Conservation (phyloP, 2,113 vertebrate genomes). For the Gobiocypris rarus region DNA sequence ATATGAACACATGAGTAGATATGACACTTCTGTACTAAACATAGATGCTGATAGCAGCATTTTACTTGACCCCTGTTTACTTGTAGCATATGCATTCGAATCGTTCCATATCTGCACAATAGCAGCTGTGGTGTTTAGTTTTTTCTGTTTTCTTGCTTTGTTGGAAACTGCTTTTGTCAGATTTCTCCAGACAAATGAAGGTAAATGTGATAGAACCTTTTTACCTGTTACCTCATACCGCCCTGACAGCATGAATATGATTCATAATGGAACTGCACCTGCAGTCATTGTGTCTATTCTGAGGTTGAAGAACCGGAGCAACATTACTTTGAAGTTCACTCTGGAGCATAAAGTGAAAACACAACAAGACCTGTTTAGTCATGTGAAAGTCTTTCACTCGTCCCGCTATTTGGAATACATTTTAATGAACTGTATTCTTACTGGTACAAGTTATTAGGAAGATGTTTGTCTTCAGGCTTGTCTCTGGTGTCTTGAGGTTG, state of each 20-base stretch:
- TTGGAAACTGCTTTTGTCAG: slow-evolving; percentile 18
- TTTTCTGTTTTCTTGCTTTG: slow-evolving; percentile 17
- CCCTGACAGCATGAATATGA: slow-evolving; percentile 41
- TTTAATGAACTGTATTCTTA: background rate
- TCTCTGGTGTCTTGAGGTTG: background rate
- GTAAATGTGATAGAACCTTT: slow-evolving; percentile 27
- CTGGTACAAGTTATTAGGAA: background rate
- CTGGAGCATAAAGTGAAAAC: slow-evolving; percentile 21
- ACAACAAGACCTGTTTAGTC: slow-evolving; percentile 38
- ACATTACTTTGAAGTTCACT: slow-evolving; percentile 36
- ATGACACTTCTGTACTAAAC: slow-evolving; percentile 62
- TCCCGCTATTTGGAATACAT: background rate
- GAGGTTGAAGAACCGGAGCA: slow-evolving; percentile 28
- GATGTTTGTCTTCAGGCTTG: slow-evolving; percentile 23
- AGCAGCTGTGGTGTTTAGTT: background rate
- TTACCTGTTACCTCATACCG: slow-evolving; percentile 42
- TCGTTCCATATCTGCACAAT: slow-evolving; percentile 4
- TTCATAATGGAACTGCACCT: slow-evolving; percentile 41
- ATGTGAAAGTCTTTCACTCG: slow-evolving; percentile 36
- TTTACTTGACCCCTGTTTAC: slow-evolving; percentile 74
- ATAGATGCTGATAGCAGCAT: slow-evolving; percentile 93
- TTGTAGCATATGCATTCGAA: background rate
- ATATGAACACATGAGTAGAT: background rate
- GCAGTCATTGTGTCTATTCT: slow-evolving; percentile 41
- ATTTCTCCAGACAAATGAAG: slow-evolving; percentile 31